Conservation (phyloP, 2,113 vertebrate species). For the Percopsis transmontana region DNA sequence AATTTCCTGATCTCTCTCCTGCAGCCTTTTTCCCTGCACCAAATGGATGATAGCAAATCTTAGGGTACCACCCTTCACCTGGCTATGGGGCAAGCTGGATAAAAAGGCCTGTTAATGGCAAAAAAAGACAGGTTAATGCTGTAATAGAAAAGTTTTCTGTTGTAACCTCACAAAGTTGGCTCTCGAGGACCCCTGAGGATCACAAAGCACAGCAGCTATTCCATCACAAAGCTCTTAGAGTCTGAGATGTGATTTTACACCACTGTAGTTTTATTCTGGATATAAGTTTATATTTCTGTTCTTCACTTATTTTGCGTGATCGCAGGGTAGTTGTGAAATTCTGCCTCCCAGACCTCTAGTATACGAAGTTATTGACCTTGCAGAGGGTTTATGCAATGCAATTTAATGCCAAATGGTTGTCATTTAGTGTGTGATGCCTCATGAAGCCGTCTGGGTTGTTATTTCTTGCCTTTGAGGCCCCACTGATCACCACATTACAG, state of each 20-base stretch:
- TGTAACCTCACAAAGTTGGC: neutral
- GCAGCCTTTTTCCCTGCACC: constrained; percentile 34
- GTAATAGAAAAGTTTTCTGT: neutral
- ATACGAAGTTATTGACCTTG: constrained; percentile 67
- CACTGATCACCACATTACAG: constrained; percentile 70
- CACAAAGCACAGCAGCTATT: constrained; percentile 1
- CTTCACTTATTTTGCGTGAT: constrained; percentile 33
- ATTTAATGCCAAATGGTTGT: constrained; percentile 71
- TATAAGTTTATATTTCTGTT: constrained; percentile 9
- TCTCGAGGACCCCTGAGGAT: neutral
- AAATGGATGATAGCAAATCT: constrained; percentile 46
- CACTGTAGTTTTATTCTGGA: constrained; percentile 7
- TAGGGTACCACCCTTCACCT: constrained; percentile 26
- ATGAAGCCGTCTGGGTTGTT: constrained; percentile 70
- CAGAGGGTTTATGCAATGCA: constrained; percentile 56
- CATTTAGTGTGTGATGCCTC: constrained; percentile 72
- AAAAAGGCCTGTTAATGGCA: constrained; percentile 20
- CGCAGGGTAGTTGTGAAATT: constrained; percentile 37
- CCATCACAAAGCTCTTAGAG: constrained; percentile 1
- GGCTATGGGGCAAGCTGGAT: constrained; percentile 17
- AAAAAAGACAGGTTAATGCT: constrained; percentile 13
- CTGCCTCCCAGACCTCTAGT: constrained; percentile 28
- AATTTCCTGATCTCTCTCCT: constrained; percentile 47
- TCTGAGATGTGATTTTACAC: neutral
- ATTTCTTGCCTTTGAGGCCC: constrained; percentile 63